A percentile compares a stretch with the other conserved stretches of the same genome.
Conservation (phyloP, 2,797 vertebrate genomes). For the Lemur catta region DNA sequence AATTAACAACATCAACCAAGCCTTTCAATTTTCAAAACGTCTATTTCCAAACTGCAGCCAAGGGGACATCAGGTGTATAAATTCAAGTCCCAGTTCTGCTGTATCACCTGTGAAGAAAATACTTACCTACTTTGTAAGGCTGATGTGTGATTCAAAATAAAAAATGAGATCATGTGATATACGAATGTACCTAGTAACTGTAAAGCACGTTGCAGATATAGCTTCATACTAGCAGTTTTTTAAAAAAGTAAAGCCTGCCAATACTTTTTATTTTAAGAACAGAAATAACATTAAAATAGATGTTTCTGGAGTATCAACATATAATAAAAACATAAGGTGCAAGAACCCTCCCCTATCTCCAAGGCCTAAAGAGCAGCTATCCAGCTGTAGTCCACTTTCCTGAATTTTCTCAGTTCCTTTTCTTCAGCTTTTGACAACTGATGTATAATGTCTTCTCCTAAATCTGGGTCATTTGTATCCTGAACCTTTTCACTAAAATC, state of each 20-base stretch:
- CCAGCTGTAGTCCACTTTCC: slow-evolving; percentile 93
- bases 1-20: background rate
- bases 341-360: background rate
- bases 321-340: slow-evolving; percentile 49
- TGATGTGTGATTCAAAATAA: background rate
- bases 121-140: background rate
- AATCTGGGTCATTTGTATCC: slow-evolving; percentile 35
- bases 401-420: slow-evolving; percentile 89
- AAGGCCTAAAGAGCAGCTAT: slow-evolving; percentile 78
- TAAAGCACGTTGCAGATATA: background rate
- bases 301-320: background rate
- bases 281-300: slow-evolving; percentile 46
- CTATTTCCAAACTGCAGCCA: background rate
- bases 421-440: slow-evolving; percentile 88
- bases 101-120: background rate
- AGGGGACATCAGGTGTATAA: accelerated
- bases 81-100: background rate
- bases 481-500: slow-evolving; percentile 70
- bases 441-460: slow-evolving; percentile 58
- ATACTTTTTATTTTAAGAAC: slow-evolving; percentile 58
- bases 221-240: background rate
- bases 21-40: background rate
- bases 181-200: background rate
- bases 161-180: background rate
- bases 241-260: slow-evolving; percentile 14